Base-by-base conservation (phyloP, 1,140 invertebrate species). In the Caerostris darwini region DNA sequence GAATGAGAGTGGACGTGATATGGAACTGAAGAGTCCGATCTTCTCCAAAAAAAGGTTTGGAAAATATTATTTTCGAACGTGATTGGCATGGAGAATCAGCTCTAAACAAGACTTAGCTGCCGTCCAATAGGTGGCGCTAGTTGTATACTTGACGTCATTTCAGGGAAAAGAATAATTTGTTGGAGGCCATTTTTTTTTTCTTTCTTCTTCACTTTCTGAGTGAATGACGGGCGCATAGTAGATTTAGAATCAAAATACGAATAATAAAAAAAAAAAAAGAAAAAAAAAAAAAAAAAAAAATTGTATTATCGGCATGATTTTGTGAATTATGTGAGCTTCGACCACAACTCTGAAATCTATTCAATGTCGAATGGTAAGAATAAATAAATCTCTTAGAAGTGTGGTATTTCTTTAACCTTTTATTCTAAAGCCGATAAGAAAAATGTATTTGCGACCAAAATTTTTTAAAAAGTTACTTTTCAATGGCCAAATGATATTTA, bases 51-150 rank as follows among this genome's bases (percentile, higher is more conserved):
- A 53, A 58, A 54, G 82, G 7, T 57, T 64, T 19, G 77, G 59
- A 54, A 88, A 88, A 88, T 88, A 88, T 88, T 88, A 88, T 88
- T 88, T 88, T 88, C 59, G 50, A 53, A 88, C 86, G 86, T 88
- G 86, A 88, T 88, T 61, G 86, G 86, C 58, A 88, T 88, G 50
- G 59, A 61, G 17, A 88, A 88, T 67, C 12, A 53, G n/a, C n/a
- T 50, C 58, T 88, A 88, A 88, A 88, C 50, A 64, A 88, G 61
- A 88, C 59, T 50, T 19, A 14, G 12, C 86, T 88, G 34, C 59
- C 17, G 58, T 10, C 61, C 86, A 57, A 34, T 67, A 88, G 86
- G 56, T 67, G 86, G 59, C 86, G 59, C 50, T 57, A 54, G 19
- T 7, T 53, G 61, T 2, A 54, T 88, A 34, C 64, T 59, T 53